Evolutionary conservation across 2,888 invertebrate genomes (phyloP), one percentile per base, ranked within the genome.

Genomic region (Melanargia galathea): DNA sequence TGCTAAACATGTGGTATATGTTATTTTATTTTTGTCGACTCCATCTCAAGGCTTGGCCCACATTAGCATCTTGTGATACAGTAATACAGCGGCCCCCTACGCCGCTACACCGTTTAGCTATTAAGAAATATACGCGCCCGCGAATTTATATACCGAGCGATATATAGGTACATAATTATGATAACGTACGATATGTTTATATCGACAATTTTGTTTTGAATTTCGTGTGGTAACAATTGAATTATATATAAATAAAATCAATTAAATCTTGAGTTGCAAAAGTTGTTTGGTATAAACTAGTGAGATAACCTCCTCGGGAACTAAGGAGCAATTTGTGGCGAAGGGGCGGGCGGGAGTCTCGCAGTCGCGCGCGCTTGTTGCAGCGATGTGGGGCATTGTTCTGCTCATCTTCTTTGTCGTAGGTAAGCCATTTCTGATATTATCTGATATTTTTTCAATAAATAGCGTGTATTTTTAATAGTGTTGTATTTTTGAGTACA

Each of bases 331-430:
- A 80, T 81, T 76, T 75, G 70, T 71, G 73, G 73, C 68, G 66
- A 80, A 82, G 85, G 83, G 84, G 85, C 85, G 83, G 84, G 83
- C 84, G 84, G 83, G 72, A 70, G 61, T 69, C 74, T 20, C 18
- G 11, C 59, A 69, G 70, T 71, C 71, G 71, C 60, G 65, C 77
- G 76, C 68, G 63, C 65, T 72, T 43, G 63, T 68, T 58, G 55
- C 65, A 73, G 75, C 77, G 66, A 79, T 81, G 75, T 77, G 80
- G 73, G 77, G 75, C 66, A 71, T 71, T 55, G 74, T 75, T 66
- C 70, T 72, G 68, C 70, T 86, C 63, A 77, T 90, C 72, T 82
- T 80, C 73, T 74, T 85, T 62, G 78, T 82, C 66, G 78, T 86
- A 86, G 90, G 90, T 87, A 43, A 66, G 66, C 22, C 10, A 48